Conservation (phyloP, 1,140 invertebrate genomes). For the Microvelia longipes region DNA sequence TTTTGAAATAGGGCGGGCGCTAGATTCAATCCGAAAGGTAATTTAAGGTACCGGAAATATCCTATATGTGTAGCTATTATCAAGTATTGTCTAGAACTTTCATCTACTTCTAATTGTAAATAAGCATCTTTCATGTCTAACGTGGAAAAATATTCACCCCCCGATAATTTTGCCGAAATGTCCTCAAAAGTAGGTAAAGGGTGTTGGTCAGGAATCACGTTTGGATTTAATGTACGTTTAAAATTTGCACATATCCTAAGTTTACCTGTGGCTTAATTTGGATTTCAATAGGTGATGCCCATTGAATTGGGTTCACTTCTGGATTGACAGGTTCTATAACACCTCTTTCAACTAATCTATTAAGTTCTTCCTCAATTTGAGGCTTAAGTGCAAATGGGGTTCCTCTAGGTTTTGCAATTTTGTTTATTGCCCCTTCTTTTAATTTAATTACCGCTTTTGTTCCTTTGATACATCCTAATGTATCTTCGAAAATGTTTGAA, state of each 20-base stretch:
- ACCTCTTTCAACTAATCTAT: not conserved
- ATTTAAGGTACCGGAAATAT: not conserved
- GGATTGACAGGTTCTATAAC: not conserved
- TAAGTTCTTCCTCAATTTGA: not conserved
- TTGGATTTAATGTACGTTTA: not conserved
- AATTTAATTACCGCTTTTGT: slow-evolving; percentile 11
- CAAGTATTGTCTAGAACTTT: not conserved
- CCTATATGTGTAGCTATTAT: not conserved
- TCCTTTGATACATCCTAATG: slow-evolving; percentile 12
- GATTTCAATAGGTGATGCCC: not conserved
- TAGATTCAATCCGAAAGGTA: not conserved
- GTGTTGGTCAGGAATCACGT: not conserved
- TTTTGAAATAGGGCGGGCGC: not conserved
- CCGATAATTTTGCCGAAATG: not conserved
- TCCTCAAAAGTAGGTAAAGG: not conserved
- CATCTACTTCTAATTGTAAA: not conserved
- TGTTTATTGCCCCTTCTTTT: not conserved
- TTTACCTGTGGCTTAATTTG: not conserved
- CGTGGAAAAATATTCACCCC: not conserved
- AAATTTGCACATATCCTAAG: too few species aligned
- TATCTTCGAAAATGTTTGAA: not conserved
- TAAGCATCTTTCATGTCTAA: not conserved
- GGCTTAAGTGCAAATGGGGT: not conserved
- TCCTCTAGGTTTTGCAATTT: not conserved
- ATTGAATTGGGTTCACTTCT: not conserved